A percentile compares a stretch with the other conserved stretches of the same genome.
phyloP scores from a whole-genome alignment of 2,888 invertebrate genomes.

The Chrysolina americana region DNA sequence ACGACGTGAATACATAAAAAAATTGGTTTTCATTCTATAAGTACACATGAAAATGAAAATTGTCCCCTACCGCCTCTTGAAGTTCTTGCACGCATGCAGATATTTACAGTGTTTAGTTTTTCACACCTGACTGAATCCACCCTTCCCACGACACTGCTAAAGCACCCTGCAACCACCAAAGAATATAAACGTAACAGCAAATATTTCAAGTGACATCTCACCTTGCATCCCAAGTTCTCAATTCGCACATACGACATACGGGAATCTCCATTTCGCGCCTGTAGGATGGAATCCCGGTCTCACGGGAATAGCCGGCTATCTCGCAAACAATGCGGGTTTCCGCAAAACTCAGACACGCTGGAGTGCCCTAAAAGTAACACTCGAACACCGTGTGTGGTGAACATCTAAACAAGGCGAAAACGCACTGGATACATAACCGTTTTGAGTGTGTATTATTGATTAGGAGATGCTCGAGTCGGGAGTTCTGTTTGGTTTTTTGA shows the following conservation, averaged over 20 bases:
- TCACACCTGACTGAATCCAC: no score
- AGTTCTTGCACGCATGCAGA: no score
- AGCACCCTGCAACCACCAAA: no score
- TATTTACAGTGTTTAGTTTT: no score
- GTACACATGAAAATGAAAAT: no score
- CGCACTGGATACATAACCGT: constrained; percentile 23
- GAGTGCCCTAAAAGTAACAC: constrained; percentile 34
- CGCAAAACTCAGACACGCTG: constrained; percentile 43
- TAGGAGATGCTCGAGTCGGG: neutral
- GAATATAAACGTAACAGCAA: no score
- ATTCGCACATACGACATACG: neutral
- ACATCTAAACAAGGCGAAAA: constrained; percentile 31
- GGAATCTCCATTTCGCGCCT: neutral
- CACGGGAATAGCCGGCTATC: constrained; percentile 52
- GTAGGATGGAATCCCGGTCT: constrained; percentile 40
- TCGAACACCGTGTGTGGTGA: constrained; percentile 38
- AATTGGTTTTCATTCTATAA: no score
- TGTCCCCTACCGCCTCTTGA: no score
- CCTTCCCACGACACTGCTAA: no score
- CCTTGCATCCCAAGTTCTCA: neutral
- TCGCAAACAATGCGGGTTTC: constrained; percentile 54
- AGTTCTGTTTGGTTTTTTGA: constrained; percentile 20
- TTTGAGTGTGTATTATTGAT: constrained; percentile 22
- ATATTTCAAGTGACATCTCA: neutral
- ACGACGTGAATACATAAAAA: no score